phyloP scores from a whole-genome alignment of 2,888 invertebrate species.

The Halictus ligatus region DNA sequence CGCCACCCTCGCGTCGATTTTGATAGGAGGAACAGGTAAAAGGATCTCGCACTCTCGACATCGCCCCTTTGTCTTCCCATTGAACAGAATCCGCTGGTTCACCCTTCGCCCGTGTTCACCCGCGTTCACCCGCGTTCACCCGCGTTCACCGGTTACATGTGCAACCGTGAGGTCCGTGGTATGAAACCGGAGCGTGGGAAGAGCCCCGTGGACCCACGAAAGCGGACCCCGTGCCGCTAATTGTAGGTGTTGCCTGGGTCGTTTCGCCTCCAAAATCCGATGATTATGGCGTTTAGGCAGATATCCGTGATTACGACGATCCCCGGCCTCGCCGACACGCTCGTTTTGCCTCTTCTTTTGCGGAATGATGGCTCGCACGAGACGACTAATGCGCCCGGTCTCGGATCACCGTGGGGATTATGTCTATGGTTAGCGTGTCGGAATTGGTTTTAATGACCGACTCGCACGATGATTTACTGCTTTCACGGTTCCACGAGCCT shows the following conservation, averaged over 20 bases:
- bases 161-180: conserved; percentile 24
- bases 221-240: conserved; percentile 70
- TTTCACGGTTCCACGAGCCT: conserved; percentile 15
- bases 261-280: conserved; percentile 70
- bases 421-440: conserved; percentile 36
- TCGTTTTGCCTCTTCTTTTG: conserved; percentile 32
- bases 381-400: conserved; percentile 44
- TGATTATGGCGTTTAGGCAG: conserved; percentile 78
- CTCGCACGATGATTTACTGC: conserved; percentile 46
- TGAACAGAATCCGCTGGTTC: conserved; percentile 29
- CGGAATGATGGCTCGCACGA: conserved; percentile 54
- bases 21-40: conserved; percentile 19
- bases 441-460: conserved; percentile 56
- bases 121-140: conserved; percentile 10
- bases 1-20: background rate
- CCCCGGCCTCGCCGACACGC: conserved; percentile 32
- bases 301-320: conserved; percentile 73
- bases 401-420: conserved; percentile 55
- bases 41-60: conserved; percentile 14
- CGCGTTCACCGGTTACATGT: conserved; percentile 10
- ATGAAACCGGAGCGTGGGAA: conserved; percentile 70
- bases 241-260: conserved; percentile 75
- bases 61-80: conserved; percentile 51
- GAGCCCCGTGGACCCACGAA: conserved; percentile 48
- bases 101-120: conserved; percentile 24